Evolutionary conservation across 2,797 vertebrate genomes (phyloP), one percentile per base, ranked within the genome.

Genomic region (Centroberyx gerrardi): DNA sequence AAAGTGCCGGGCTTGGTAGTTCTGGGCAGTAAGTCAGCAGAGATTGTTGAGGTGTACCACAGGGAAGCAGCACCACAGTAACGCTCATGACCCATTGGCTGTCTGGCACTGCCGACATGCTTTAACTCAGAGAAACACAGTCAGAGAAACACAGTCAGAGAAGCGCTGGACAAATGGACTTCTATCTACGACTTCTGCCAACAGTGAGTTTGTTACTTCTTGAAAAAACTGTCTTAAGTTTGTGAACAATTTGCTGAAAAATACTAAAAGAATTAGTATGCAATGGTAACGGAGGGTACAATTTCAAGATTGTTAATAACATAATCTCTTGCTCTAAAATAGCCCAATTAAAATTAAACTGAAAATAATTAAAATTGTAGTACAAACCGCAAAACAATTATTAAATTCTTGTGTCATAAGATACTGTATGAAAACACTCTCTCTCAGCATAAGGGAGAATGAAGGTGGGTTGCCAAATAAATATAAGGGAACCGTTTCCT

Each of bases 11-110:
- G 84, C 62, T 46, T 18, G 9, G 82, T 69, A 60, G 78, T 86
- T 88, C 76, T 91, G 89, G 80, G 86, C 90, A 90, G 87, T 62
- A 71, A 81, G 81, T 89, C 83, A 82, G 84, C 64, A 69, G 82
- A 84, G 87, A 94, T 87, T 93, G 90, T 92, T 93, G 92, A 93
- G 92, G 90, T 84, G 70, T 76, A 93, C 91, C 90, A 63, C 88
- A 82, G 74, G 58, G 86, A 22, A 79, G 84, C 77, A 68, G 76
- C 74, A 63, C 82, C 89, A 75, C 85, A 88, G 89, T 81, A 79
- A 87, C 15, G 67, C 76, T 88, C 72, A 31, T 18, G 68, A 87
- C 63, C 83, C 81, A 72, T 64, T 68, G 82, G 88, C 74, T 72
- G 79, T 38, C 68, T 58, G 67, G 85, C 78, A 78, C 67, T 53